These are phyloP conservation scores for Anthopleura xanthogrammica DNA, from an alignment of 92 coral and sea anemone species.

Conservation along the genomic window DNA sequence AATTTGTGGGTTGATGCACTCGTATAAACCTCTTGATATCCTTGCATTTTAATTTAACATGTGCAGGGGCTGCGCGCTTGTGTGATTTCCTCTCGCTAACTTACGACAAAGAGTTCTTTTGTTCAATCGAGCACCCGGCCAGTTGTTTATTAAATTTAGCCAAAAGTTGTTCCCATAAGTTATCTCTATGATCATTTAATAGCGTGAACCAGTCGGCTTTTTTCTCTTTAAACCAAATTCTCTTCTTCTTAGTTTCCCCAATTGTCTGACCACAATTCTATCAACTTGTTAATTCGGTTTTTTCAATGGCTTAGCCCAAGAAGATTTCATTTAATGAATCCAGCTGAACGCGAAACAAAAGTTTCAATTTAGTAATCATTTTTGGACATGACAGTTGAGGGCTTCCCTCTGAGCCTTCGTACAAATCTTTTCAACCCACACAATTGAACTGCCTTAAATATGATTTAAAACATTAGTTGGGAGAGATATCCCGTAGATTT, in stretches of 20 bases:
- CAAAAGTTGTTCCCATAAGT: neutral
- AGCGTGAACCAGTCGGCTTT: slow-evolving; percentile 28
- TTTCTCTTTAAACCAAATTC: slow-evolving; percentile 15
- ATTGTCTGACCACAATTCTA: neutral
- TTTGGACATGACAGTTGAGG: neutral
- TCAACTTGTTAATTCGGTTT: slow-evolving; percentile 13
- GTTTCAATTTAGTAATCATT: neutral
- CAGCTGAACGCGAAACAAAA: neutral
- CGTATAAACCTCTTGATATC: neutral
- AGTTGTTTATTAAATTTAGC: slow-evolving; percentile 12
- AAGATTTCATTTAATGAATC: neutral
- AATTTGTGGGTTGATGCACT: neutral
- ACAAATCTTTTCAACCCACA: slow-evolving; percentile 7
- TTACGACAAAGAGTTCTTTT: neutral
- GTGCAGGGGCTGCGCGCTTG: neutral
- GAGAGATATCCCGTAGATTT: slow-evolving; percentile 8
- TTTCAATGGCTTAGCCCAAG: neutral
- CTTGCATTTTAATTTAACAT: neutral
- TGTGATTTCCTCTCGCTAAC: slow-evolving; percentile 2
- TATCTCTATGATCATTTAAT: slow-evolving; percentile 31
- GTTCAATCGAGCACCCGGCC: slow-evolving; percentile 8
- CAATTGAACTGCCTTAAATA: neutral
- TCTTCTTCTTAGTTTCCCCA: neutral
- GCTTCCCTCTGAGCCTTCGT: slow-evolving; percentile 23
- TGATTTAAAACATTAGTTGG: slow-evolving; percentile 5